These are phyloP conservation scores for Pomatostomus ruficeps DNA, from an alignment of 2,113 vertebrate genomes.

Conservation along the genomic window DNA sequence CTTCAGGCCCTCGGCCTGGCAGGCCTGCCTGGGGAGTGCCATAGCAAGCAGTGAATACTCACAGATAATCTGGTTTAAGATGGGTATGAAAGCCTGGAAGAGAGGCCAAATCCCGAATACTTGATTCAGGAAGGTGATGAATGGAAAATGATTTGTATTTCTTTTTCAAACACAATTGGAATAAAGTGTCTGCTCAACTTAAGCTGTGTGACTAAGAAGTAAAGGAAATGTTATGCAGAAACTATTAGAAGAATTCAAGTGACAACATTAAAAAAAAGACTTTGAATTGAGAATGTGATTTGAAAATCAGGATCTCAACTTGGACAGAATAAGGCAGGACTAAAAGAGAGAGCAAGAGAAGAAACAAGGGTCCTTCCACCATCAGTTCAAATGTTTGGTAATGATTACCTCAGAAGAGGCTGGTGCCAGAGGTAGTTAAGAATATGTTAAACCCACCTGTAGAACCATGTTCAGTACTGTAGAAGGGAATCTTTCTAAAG, in stretches of 20 bases:
- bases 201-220: not conserved
- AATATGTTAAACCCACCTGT: not conserved
- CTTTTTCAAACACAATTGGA: not conserved
- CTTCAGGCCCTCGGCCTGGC: no score
- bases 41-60: not conserved
- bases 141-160: not conserved
- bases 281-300: not conserved
- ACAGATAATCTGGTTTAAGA: not conserved
- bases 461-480: not conserved
- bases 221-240: not conserved
- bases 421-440: not conserved
- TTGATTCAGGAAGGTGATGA: not conserved
- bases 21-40: no score
- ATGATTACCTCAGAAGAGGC: not conserved
- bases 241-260: not conserved
- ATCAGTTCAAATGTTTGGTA: not conserved
- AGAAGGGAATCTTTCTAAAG: not conserved
- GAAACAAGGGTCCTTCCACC: not conserved
- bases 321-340: not conserved
- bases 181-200: not conserved
- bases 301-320: not conserved
- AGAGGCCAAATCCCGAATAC: not conserved
- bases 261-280: not conserved
- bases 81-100: not conserved
- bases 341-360: not conserved